Base-by-base conservation (phyloP, 1,140 invertebrate species). In the Leptopilina boulardi region DNA sequence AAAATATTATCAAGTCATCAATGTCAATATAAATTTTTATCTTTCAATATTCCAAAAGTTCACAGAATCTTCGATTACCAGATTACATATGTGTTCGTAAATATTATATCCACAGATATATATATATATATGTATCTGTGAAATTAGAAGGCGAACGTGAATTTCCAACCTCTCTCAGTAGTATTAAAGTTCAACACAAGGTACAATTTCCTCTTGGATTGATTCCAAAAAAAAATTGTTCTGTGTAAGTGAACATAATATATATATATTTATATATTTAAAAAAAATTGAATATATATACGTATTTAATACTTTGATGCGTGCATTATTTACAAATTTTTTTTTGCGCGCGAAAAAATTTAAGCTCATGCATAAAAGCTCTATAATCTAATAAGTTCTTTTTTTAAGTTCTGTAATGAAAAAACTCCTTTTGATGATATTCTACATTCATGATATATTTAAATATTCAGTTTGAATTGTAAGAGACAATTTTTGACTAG, bases 61-160 rank as follows among this genome's bases (percentile, higher is more conserved):
- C 59, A 66, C 59, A 23, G n/a, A 66, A 66, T n/a, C 13, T 66
- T 30, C 23, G 26, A 66, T 26, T 66, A 34, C 21, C 26, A 30
- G 23, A n/a, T 30, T 26, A 26, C 23, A 34, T 15, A 30, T 0
- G n/a, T n/a, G n/a, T n/a, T n/a, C n/a, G n/a, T n/a, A n/a, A n/a
- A n/a, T n/a, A n/a, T n/a, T n/a, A n/a, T n/a, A n/a, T n/a, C n/a
- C n/a, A n/a, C n/a, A n/a, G n/a, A n/a, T n/a, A n/a, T n/a, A n/a
- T 66, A 59, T 13, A 30, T 66, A n/a, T 23, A 23, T 66, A 30
- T 66, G 21, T 18, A 51, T 30, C 21, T 6, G n/a, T 66, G 59
- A 34, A 66, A 66, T 66, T 66, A 66, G 15, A 66, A 34, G 15
- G 26, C 13, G 59, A 66, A 66, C 59, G 59, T 66, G 59, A 66